These are phyloP conservation scores for Dendronephthya gigantea DNA, from an alignment of 64 coral and sea anemone genomes.

Conservation along the genomic window DNA sequence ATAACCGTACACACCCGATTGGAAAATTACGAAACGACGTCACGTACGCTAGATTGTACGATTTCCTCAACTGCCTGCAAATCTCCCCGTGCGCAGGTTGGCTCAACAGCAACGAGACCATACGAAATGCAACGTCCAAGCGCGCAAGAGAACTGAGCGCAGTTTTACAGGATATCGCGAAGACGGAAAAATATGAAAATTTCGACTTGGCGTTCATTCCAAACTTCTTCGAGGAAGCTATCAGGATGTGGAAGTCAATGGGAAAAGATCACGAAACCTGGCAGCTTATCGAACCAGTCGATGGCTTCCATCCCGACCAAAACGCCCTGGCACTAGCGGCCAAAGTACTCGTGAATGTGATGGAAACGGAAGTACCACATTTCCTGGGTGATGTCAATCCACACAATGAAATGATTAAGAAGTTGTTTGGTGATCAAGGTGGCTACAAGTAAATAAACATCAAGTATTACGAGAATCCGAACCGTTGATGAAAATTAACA, in stretches of 20 bases:
- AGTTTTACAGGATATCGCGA: slow-evolving; percentile 65
- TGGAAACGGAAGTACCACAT: slow-evolving; percentile 62
- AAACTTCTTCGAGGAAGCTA: slow-evolving; percentile 43
- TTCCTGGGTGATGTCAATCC: slow-evolving; percentile 71
- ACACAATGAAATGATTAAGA: slow-evolving; percentile 55
- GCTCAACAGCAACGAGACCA: slow-evolving; percentile 81
- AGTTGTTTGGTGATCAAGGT: slow-evolving; percentile 84
- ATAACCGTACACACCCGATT: slow-evolving; percentile 84
- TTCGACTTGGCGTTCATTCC: slow-evolving; percentile 75
- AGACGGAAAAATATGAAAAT: slow-evolving; percentile 42
- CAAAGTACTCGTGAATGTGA: slow-evolving; percentile 32
- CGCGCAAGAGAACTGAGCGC: slow-evolving; percentile 48
- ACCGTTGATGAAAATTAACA: neutral
- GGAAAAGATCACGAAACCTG: slow-evolving; percentile 45
- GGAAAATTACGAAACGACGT: slow-evolving; percentile 66
- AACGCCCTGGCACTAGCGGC: slow-evolving; percentile 49
- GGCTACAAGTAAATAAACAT: slow-evolving; percentile 46
- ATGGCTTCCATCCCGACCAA: slow-evolving; percentile 82
- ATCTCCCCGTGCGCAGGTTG: slow-evolving; percentile 81
- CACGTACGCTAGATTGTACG: slow-evolving; percentile 72
- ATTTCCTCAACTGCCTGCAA: slow-evolving; percentile 86
- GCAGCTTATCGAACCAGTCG: slow-evolving; percentile 74
- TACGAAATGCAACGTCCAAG: slow-evolving; percentile 60
- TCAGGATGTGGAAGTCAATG: slow-evolving; percentile 68
- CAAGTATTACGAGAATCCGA: neutral